phyloP scores from a whole-genome alignment of 2,113 vertebrate genomes.

The Cebidichthys violaceus region DNA sequence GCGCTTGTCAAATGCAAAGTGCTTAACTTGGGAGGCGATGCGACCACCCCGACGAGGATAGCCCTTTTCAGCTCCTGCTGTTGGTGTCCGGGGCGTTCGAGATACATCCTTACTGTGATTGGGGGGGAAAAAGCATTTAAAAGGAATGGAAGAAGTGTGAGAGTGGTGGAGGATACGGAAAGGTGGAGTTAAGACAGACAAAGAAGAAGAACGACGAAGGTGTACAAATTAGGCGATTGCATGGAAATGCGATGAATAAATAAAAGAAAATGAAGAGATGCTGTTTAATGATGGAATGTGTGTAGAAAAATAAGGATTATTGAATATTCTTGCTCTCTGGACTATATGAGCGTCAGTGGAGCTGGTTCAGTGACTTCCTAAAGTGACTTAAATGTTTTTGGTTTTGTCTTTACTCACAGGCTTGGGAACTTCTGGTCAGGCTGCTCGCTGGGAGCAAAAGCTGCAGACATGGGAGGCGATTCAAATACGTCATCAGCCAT shows the following conservation, averaged over 20 bases:
- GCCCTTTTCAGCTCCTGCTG: neutral
- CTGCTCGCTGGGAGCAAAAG: slow-evolving; percentile 75
- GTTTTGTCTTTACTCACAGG: slow-evolving; percentile 82
- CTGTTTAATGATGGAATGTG: neutral
- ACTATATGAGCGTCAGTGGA: neutral
- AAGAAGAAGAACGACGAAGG: neutral
- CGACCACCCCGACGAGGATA: slow-evolving; percentile 84
- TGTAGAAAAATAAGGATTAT: neutral
- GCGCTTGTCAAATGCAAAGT: slow-evolving; percentile 94
- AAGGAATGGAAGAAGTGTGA: neutral
- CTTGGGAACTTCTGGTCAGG: slow-evolving; percentile 70
- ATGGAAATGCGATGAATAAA: neutral
- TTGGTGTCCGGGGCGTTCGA: slow-evolving; percentile 47
- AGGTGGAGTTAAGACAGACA: neutral
- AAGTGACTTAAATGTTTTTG: neutral
- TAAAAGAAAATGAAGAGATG: neutral
- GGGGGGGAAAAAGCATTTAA: neutral
- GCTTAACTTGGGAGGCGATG: slow-evolving; percentile 92
- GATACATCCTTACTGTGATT: slow-evolving; percentile 78
- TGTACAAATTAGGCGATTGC: neutral
- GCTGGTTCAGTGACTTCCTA: neutral
- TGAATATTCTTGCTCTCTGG: neutral
- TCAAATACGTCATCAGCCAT: slow-evolving; percentile 97
- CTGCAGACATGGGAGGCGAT: slow-evolving; percentile 91
- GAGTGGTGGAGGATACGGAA: neutral